Conservation (phyloP, 2,888 invertebrate genomes). For the Pollenia amentaria region DNA sequence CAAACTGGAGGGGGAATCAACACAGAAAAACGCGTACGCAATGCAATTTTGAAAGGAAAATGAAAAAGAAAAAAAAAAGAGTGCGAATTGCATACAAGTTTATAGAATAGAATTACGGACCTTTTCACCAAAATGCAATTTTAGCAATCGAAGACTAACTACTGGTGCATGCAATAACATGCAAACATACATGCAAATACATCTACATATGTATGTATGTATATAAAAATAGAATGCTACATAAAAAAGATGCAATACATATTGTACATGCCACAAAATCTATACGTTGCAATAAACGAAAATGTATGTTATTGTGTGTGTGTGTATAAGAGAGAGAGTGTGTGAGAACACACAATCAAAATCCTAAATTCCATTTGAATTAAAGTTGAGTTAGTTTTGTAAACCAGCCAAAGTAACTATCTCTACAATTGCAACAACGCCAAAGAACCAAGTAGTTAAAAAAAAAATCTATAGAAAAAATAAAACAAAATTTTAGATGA, state of each 20-base stretch:
- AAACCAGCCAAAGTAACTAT: constrained; percentile 59
- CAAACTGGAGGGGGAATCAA: constrained; percentile 66
- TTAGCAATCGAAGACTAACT: constrained; percentile 56
- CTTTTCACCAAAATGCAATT: constrained; percentile 71
- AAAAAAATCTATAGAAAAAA: constrained; percentile 33
- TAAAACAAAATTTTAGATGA: constrained; percentile 54
- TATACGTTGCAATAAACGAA: constrained; percentile 42
- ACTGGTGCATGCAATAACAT: constrained; percentile 58
- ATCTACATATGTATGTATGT: background rate
- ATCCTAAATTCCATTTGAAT: constrained; percentile 82
- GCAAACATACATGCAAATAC: constrained; percentile 7
- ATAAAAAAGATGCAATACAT: constrained; percentile 51
- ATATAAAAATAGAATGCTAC: constrained; percentile 42
- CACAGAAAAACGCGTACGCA: constrained; percentile 71
- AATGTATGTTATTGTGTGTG: constrained; percentile 27
- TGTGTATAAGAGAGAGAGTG: background rate
- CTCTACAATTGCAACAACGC: constrained; percentile 33
- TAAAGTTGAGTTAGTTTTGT: constrained; percentile 74
- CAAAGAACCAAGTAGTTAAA: constrained; percentile 35
- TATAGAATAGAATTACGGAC: constrained; percentile 68
- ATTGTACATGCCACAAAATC: constrained; percentile 66
- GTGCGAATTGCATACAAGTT: constrained; percentile 72
- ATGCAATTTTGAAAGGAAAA: constrained; percentile 66
- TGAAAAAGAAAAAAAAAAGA: constrained; percentile 36
- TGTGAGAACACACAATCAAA: constrained; percentile 75